Base-by-base conservation (phyloP, 2,888 invertebrate genomes). In the Drosophila austrosaltans region DNA sequence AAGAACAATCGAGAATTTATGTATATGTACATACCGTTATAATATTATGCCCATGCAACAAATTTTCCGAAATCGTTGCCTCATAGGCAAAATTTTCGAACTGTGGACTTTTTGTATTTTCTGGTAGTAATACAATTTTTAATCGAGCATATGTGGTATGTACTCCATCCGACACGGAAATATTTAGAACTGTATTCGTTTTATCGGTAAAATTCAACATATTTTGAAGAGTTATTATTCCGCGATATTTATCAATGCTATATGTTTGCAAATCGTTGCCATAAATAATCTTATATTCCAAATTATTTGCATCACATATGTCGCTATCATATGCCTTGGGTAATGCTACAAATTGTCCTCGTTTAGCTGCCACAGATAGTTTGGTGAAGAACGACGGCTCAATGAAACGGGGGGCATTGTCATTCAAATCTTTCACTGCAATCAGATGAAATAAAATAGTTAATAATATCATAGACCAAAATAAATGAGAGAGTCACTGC, bases 81-180 rank as follows among this genome's bases (percentile, higher is more conserved):
- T 97, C 96, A 90, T 97, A 95, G 69, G 96, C 93, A 1, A 95
- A 93, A 89, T 96, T 95, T 16, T 95, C 94, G 92, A 98, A 98
- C 74, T 94, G 93, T 8, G 98, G 98, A 79, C 96, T 94, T 91
- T 95, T 94, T 78, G 94, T 93, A 93, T 98, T 98, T 72, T 96
- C 95, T 7, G 97, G 95, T 69, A 96, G 93, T 74, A 96, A 94
- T 86, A 96, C 94, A 59, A 97, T 95, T 93, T 96, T 96, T 16
- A 97, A 94, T 77, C 97, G 93, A 1, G 97, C 95, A 92, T 96
- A 98, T 77, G 95, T 96, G 6, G 97, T 98, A 93, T 98, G 98
- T 42, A 98, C 97, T 39, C 98, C 98, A 93, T 99, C 99, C 65
- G 97, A 97, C 44, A 98, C 98, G 1, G 98, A 98, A 39, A 99